Base-by-base conservation (phyloP, 2,797 vertebrate species). In the Acanthurus tractus region DNA sequence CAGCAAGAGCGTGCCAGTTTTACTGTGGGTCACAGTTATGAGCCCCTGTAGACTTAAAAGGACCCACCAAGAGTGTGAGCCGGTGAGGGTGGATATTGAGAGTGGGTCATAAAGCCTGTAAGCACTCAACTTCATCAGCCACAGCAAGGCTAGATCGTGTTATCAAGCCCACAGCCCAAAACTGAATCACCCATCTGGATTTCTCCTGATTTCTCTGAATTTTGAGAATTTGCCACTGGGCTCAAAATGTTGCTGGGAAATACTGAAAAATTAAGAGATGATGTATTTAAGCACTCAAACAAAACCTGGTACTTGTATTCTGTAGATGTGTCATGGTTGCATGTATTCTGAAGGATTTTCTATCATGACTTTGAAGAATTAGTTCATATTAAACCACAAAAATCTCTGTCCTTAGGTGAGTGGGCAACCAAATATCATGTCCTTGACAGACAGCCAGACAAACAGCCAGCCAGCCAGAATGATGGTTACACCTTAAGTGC, bases 401-500 rank as follows among this genome's bases (percentile, higher is more conserved):
- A 72, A 46, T 50, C 1, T 25, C 34, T 74, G 0, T 2, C 54
- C 62, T 70, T 22, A 64, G 45, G 56, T 57, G 34, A 25, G 11
- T 7, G 54, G 59, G 22, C 11, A 4, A 72, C 4, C 54, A 68
- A 55, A 79, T 50, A 64, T 25, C 0, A 44, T 3, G 15, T 36
- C 48, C n/a, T 57, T 38, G 65, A 88, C 65, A 81, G 46, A 66
- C 34, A 52, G 55, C 12, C 4, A 40, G n/a, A 68, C 62, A 73
- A 46, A 78, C 38, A 48, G 58, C 54, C 48, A 61, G 70, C 44
- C 64, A 82, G 65, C 59, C 57, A 78, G 80, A 79, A 45, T 40
- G 57, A 73, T 56, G 48, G 71, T 68, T 45, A 22, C 73, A 84
- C 65, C 63, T 63, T 63, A 66, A 88, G 72, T 54, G 72, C 71